These are phyloP conservation scores for Neolamprologus fasciatus DNA, from an alignment of 2,113 vertebrate species.

Conservation along the genomic window DNA sequence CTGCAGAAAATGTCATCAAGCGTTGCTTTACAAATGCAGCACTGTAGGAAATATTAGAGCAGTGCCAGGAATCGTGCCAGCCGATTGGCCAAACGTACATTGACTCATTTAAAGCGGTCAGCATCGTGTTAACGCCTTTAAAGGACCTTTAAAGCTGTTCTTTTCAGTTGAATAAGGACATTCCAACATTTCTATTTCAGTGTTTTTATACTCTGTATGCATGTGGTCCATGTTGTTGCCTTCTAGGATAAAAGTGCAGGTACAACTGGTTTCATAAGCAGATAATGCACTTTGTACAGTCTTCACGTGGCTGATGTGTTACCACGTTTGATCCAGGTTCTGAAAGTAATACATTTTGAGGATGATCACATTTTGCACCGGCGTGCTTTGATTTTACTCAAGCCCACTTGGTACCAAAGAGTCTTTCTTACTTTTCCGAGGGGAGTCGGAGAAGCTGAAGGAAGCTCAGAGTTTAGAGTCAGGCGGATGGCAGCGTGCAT, in stretches of 20 bases:
- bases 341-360: not conserved
- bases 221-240: not conserved
- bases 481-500: constrained; percentile 4
- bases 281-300: not conserved
- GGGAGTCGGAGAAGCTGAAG: not conserved
- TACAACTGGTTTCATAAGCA: not conserved
- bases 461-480: not conserved
- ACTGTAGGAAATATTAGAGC: not conserved
- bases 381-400: constrained; percentile 6
- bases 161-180: not conserved
- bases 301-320: not conserved
- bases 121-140: not conserved
- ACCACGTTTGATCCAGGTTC: not conserved
- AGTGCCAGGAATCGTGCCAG: not conserved
- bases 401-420: constrained; percentile 12
- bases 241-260: not conserved
- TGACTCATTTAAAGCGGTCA: not conserved
- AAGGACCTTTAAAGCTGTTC: not conserved
- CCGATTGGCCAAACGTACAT: rapidly evolving
- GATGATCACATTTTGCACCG: not conserved
- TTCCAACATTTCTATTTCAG: not conserved
- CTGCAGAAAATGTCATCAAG: not conserved
- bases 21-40: not conserved
- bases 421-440: not conserved
- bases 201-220: not conserved